Evolutionary conservation across 1,140 invertebrate genomes (phyloP), one percentile per base, ranked within the genome.

Genomic region (Prorops nasuta): DNA sequence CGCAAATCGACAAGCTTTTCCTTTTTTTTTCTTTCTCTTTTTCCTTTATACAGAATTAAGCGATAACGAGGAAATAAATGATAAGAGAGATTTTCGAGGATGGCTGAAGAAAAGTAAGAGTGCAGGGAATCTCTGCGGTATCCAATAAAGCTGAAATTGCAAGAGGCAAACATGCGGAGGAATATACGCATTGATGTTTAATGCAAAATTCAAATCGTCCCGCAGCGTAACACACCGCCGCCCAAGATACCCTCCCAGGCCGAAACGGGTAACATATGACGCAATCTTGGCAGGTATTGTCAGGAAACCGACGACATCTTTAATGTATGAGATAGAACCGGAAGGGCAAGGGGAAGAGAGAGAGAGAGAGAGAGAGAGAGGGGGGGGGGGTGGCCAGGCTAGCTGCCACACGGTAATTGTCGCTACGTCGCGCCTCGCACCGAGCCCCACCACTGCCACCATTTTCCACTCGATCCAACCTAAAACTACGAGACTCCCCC

Each of bases 121-220:
- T n/a, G n/a, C n/a, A n/a, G n/a, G n/a, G n/a, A n/a, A n/a, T n/a
- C n/a, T n/a, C n/a, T n/a, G n/a, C 24, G 10, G 57, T 54, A 58
- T 68, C 50, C 63, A 70, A 69, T 69, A 70, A 67, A 69, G 64
- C 44, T 44, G 56, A 63, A 67, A 70, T 70, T 69, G 60, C 60
- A 31, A 45, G 55, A 57, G 49, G 51, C 56, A 60, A 63, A 60
- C 51, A 58, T 14, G 38, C 50, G 53, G 49, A n/a, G n/a, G n/a
- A 44, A 61, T 57, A 60, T 51, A 66, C 63, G 61, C 63, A 64
- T 67, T 65, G 66, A 72, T 72, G 70, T 72, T 69, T 72, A 71
- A 72, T 72, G 70, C 67, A 72, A 72, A 67, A 71, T 72, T 71
- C 67, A 72, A 71, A 72, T 72, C 57, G 62, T 58, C 12, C 36